Percentiles rank a stretch among this genome's conserved stretches.
Evolutionary conservation across 2,113 vertebrate species (phyloP).

Genomic region (Thunnus thynnus): DNA sequence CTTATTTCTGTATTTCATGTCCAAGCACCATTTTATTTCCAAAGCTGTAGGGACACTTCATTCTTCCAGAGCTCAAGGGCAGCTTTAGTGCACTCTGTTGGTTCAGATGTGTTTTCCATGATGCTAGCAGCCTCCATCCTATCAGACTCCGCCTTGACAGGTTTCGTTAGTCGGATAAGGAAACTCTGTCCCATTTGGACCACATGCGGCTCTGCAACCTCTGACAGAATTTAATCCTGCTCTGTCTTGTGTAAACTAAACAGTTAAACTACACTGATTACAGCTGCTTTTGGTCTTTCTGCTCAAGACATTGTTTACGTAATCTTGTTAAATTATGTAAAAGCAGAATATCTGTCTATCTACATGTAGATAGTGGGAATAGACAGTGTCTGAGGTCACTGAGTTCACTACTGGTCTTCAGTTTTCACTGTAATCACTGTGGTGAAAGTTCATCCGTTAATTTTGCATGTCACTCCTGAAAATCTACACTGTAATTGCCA

Average conservation of each 20-base stretch:
- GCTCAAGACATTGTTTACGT: slow-evolving; percentile 22
- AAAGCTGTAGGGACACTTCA: slow-evolving; percentile 47
- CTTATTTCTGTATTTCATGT: slow-evolving; percentile 43
- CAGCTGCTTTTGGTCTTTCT: slow-evolving; percentile 47
- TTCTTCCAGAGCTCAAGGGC: slow-evolving; percentile 53
- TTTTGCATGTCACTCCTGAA: not conserved
- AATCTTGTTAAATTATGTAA: slow-evolving; percentile 15
- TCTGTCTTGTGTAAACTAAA: slow-evolving; percentile 40
- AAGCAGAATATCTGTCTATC: not conserved
- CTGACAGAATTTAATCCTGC: slow-evolving; percentile 24
- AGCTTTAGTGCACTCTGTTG: slow-evolving; percentile 44
- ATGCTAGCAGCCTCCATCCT: slow-evolving; percentile 32
- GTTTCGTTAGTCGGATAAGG: slow-evolving; percentile 27
- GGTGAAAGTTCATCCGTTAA: not conserved
- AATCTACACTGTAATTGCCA: not conserved
- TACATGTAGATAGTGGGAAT: slow-evolving; percentile 16
- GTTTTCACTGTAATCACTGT: not conserved
- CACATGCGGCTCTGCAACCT: slow-evolving; percentile 3
- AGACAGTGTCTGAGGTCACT: not conserved
- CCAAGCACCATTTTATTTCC: slow-evolving; percentile 50
- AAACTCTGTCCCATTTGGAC: slow-evolving; percentile 19
- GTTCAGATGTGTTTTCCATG: slow-evolving; percentile 56
- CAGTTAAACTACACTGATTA: slow-evolving; percentile 28
- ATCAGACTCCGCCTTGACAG: slow-evolving; percentile 28
- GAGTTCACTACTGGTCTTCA: slow-evolving; percentile 10